These are phyloP conservation scores for Ganaspis sp. DNA, from an alignment of 1,140 invertebrate species.

Conservation along the genomic window DNA sequence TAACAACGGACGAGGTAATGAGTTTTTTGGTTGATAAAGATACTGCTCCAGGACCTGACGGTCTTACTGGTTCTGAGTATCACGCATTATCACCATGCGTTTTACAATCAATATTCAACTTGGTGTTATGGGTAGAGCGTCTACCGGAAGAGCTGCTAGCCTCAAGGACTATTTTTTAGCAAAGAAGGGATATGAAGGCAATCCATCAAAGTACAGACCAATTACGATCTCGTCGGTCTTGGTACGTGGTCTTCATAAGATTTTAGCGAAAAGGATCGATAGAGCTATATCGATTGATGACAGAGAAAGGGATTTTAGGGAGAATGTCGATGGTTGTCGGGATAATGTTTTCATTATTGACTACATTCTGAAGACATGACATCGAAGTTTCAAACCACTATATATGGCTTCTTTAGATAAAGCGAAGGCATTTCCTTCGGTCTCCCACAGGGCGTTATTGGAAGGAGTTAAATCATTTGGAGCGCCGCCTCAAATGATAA, in stretches of 20 bases:
- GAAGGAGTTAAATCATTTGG: conserved; percentile 37
- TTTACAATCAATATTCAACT: conserved; percentile 35
- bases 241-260: conserved; percentile 59
- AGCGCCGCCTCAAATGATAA: conserved; percentile 45
- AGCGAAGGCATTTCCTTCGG: conserved; percentile 70
- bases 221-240: conserved; percentile 67
- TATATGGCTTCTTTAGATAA: conserved; percentile 50
- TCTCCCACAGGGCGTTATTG: conserved; percentile 44
- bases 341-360: conserved; percentile 45
- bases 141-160: conserved; percentile 22
- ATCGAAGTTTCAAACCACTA: conserved; percentile 31
- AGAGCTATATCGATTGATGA: conserved; percentile 17
- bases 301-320: conserved; percentile 45
- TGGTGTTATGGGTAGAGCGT: too few species aligned
- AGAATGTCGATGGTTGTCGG: conserved; percentile 44
- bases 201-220: conserved; percentile 63
- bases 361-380: conserved; percentile 32
- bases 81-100: neutral
- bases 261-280: conserved; percentile 58
- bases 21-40: neutral
- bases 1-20: neutral
- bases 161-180: conserved; percentile 48
- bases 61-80: neutral
- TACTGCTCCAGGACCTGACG: conserved; percentile 42
- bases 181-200: conserved; percentile 53